phyloP scores from a whole-genome alignment of 2,797 vertebrate species.

The Kryptopterus vitreolus region DNA sequence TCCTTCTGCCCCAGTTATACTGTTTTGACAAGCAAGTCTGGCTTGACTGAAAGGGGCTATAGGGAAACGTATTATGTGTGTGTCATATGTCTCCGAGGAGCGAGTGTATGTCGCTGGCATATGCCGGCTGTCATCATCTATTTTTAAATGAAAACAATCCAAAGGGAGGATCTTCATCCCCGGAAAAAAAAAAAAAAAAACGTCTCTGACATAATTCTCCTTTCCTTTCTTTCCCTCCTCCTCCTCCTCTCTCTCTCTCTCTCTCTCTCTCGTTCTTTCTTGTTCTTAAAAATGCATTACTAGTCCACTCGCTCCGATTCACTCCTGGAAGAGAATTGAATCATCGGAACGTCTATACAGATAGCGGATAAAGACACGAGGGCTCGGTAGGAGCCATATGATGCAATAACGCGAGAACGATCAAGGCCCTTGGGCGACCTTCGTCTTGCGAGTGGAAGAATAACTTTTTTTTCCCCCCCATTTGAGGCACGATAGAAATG shows the following conservation, averaged over 20 bases:
- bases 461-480: too few relatives aligned
- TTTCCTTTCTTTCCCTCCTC: background rate
- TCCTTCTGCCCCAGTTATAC: background rate
- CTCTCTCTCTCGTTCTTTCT: background rate
- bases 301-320: constrained; percentile 2
- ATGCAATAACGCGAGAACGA: constrained; percentile 12
- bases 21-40: constrained; percentile 15
- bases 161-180: constrained; percentile 49
- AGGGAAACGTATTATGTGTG: background rate
- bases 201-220: background rate
- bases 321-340: constrained; percentile 12
- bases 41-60: background rate
- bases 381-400: background rate
- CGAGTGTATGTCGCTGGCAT: constrained; percentile 43
- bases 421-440: background rate
- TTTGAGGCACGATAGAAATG: background rate
- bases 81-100: constrained; percentile 8
- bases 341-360: constrained; percentile 19
- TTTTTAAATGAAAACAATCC: constrained; percentile 54
- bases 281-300: background rate
- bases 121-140: constrained; percentile 49
- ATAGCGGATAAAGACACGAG: constrained; percentile 5
- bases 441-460: too few relatives aligned
- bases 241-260: constrained; percentile 1
- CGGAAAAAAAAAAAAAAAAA: too few relatives aligned